Conservation (phyloP, 1,140 invertebrate species). For the Drosophila watanabei region DNA sequence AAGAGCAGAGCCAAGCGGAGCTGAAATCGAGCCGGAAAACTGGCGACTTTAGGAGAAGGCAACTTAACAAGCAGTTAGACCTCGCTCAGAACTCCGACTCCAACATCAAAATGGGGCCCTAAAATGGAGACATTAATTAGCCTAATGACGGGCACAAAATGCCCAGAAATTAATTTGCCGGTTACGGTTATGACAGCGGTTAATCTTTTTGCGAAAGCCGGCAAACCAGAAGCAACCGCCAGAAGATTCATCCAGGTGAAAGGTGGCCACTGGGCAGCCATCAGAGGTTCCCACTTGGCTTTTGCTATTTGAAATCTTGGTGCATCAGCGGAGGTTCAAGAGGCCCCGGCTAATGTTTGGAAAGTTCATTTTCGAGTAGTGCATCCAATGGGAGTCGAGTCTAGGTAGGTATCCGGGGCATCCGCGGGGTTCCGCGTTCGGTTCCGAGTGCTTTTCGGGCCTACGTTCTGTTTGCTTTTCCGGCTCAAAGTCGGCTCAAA, state of each 20-base stretch:
- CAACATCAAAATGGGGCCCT: conserved; percentile 52
- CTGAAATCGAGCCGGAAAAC: conserved; percentile 37
- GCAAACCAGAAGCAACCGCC: conserved; percentile 5
- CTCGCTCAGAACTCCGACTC: conserved; percentile 17
- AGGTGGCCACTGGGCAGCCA: conserved; percentile 28
- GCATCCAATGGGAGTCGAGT: conserved; percentile 11
- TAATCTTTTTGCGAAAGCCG: conserved; percentile 56
- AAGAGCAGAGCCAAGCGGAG: conserved; percentile 10
- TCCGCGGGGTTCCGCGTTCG: neutral
- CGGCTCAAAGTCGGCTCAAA: conserved; percentile 34
- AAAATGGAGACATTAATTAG: conserved; percentile 83
- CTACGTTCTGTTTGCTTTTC: conserved; percentile 49
- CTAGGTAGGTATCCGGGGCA: neutral
- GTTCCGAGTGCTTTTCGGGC: conserved; percentile 36
- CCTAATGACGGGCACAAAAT: conserved; percentile 78
- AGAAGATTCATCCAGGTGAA: conserved; percentile 45
- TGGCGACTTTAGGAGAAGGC: conserved; percentile 44
- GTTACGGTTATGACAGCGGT: conserved; percentile 81
- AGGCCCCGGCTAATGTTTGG: conserved; percentile 61
- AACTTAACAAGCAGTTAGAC: conserved; percentile 46
- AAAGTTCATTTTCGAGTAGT: conserved; percentile 72
- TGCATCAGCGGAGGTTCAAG: conserved; percentile 10
- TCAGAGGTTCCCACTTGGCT: conserved; percentile 29
- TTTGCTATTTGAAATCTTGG: conserved; percentile 40
- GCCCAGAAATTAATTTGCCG: conserved; percentile 77